phyloP scores from a whole-genome alignment of 2,888 invertebrate genomes.

The Drosophila aldrichi region DNA sequence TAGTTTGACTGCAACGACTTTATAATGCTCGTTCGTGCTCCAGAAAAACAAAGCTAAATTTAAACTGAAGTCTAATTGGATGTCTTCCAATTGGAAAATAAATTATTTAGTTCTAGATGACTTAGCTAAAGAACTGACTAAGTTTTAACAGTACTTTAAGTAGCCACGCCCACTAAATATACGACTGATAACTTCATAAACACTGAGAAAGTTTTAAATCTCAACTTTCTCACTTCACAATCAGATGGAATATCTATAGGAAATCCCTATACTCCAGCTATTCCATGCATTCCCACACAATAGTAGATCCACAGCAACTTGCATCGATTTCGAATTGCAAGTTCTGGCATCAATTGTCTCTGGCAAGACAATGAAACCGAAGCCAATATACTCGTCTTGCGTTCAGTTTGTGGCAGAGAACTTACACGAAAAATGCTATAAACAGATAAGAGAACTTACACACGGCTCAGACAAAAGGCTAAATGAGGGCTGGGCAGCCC shows the following conservation, averaged over 20 bases:
- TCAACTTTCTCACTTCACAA: too few relatives aligned
- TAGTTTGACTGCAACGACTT: neutral
- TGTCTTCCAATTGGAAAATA: neutral
- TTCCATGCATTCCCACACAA: neutral
- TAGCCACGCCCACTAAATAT: too few relatives aligned
- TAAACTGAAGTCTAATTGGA: too few relatives aligned
- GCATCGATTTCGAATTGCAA: neutral
- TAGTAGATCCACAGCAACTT: neutral
- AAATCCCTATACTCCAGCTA: too few relatives aligned
- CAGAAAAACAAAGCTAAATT: neutral
- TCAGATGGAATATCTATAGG: neutral
- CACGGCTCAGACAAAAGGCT: constrained; percentile 42
- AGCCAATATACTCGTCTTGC: constrained; percentile 2
- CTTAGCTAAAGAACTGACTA: neutral
- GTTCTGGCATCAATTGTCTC: neutral
- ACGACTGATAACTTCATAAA: too few relatives aligned
- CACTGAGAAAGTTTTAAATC: too few relatives aligned
- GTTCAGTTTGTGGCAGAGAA: constrained; percentile 31
- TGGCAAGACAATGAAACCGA: neutral
- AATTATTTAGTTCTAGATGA: neutral
- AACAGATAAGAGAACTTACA: constrained; percentile 69
- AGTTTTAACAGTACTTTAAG: neutral
- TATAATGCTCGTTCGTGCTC: neutral
- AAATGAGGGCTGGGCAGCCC: constrained; percentile 15
- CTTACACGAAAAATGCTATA: constrained; percentile 70